Conservation (phyloP, 2,797 vertebrate genomes). For the Esox lucius region DNA sequence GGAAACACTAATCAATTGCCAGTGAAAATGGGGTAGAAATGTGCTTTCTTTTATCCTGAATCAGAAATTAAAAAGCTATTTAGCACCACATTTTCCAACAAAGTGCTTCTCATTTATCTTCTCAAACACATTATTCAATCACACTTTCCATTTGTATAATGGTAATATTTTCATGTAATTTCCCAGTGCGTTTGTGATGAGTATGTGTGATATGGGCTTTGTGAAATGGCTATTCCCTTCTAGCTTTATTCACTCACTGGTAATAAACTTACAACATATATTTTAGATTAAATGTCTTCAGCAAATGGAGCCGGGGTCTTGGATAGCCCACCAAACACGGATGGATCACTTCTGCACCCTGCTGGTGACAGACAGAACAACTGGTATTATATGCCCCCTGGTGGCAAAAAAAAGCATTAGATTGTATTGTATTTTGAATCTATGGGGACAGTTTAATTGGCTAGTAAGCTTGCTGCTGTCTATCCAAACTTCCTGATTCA, state of each 20-base stretch:
- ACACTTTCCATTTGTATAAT: conserved; percentile 84
- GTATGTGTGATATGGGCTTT: conserved; percentile 75
- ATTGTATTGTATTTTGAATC: background rate
- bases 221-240: conserved; percentile 72
- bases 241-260: conserved; percentile 68
- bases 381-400: conserved; percentile 35
- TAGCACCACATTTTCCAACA: conserved; percentile 83
- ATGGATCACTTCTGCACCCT: conserved; percentile 71
- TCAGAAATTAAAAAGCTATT: conserved; percentile 90
- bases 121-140: conserved; percentile 84
- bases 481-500: conserved; percentile 35
- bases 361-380: conserved; percentile 46
- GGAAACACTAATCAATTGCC: conserved; percentile 82
- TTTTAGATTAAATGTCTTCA: conserved; percentile 75
- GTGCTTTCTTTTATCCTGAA: conserved; percentile 78
- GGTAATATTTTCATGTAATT: conserved; percentile 85
- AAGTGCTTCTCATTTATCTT: conserved; percentile 90
- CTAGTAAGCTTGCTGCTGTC: conserved; percentile 24
- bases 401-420: conserved; percentile 34
- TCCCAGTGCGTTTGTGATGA: conserved; percentile 74
- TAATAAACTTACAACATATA: conserved; percentile 78
- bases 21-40: conserved; percentile 76
- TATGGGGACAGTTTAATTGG: conserved; percentile 37
- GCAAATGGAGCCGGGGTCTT: conserved; percentile 65
- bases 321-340: conserved; percentile 13